Percentiles rank a stretch among this genome's conserved stretches.
These are phyloP conservation scores for Metalampra italica DNA, from an alignment of 2,888 invertebrate genomes.

Conservation along the genomic window DNA sequence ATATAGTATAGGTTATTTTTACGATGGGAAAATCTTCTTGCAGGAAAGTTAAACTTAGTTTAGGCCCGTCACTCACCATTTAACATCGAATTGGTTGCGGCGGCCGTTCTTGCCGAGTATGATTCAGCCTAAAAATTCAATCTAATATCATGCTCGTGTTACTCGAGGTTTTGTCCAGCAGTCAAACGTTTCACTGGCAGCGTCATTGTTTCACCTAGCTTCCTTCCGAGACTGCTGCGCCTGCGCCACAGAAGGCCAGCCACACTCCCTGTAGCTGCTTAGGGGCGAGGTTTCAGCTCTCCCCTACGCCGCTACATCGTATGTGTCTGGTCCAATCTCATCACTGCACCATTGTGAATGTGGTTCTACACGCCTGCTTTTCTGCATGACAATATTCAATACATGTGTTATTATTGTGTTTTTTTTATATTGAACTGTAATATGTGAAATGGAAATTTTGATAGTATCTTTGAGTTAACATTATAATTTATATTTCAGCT, in stretches of 20 bases:
- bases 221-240: background rate
- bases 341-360: slow-evolving; percentile 24
- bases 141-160: no score
- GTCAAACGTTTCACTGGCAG: no score
- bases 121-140: no score
- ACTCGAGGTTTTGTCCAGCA: no score
- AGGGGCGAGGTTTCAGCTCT: slow-evolving; percentile 58
- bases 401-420: slow-evolving; percentile 11
- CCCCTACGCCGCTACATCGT: slow-evolving; percentile 68
- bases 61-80: no score
- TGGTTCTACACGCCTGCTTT: slow-evolving; percentile 23
- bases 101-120: no score
- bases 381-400: slow-evolving; percentile 18
- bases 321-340: slow-evolving; percentile 38
- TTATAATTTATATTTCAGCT: slow-evolving; percentile 50
- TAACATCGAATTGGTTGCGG: no score
- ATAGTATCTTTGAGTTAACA: no score
- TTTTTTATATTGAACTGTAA: background rate
- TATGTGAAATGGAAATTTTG: background rate
- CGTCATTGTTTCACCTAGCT: background rate
- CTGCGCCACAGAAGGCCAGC: slow-evolving; percentile 27
- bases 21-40: no score
- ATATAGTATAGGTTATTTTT: no score
- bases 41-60: no score
- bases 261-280: slow-evolving; percentile 75